Base-by-base conservation (phyloP, 1,140 invertebrate genomes). In the Chrysoperla carnea region DNA sequence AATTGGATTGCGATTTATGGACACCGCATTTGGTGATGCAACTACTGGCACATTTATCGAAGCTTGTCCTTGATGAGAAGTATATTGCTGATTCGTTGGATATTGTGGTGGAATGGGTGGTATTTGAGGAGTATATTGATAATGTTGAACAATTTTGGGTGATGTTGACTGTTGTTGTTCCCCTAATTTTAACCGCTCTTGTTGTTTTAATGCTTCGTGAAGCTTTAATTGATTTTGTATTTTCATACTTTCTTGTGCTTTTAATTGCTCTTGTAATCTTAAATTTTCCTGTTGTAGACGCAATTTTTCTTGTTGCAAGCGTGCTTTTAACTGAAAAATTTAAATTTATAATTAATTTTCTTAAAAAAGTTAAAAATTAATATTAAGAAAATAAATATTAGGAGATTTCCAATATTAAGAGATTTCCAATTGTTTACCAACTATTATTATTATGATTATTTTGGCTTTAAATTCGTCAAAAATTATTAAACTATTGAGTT, bases 201-300 rank as follows among this genome's bases (percentile, higher is more conserved):
- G 31, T 11, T 33, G n/a, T 33, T 33, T 33, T 11, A 33, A 12
- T 11, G 8, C 8, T 31, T 53, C 47, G 38, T 60, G 57, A 7
- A 55, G 46, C 43, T 55, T 58, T 6, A 60, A 48, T 46, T 60
- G 58, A 39, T 61, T 55, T 42, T 61, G 59, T 1, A 59, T 36
- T 46, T 56, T 58, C 5, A 61, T 29, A 8, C 51, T 49, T 35
- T 51, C 48, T 33, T 33, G 31, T 6, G n/a, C 4, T 40, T 54
- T 54, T 15, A 62, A 52, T 44, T 62, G 53, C 36, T 58, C 57
- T 42, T 61, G 59, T 31, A 61, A 44, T 33, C 46, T 45, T 8
- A 55, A 43, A 39, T 61, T 61, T 43, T 61, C 59, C 13, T 50
- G 46, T 41, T 57, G 52, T 0, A 61, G 52, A 11, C 55, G 48